Evolutionary conservation across 2,797 vertebrate genomes (phyloP).

Genomic region (Tolypeutes matacus): DNA sequence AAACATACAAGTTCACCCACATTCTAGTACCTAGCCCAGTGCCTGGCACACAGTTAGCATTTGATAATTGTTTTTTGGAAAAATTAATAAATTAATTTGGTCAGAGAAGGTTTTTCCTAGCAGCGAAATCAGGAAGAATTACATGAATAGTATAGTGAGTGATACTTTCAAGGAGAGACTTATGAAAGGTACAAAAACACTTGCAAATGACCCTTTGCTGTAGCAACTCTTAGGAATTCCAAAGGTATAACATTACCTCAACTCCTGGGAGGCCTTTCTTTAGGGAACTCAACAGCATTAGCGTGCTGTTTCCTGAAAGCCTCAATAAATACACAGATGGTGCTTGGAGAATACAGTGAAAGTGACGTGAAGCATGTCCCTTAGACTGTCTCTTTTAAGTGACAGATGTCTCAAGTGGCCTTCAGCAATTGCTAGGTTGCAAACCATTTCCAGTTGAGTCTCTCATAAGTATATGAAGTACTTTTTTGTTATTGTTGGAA

Average conservation of each 20-base stretch:
- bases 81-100: slow-evolving; percentile 9
- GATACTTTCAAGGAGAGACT: slow-evolving; percentile 14
- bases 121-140: slow-evolving; percentile 46
- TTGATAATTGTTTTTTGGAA: not conserved
- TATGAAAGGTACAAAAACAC: slow-evolving; percentile 39
- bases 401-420: slow-evolving; percentile 68
- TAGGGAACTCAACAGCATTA: not conserved
- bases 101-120: slow-evolving; percentile 25
- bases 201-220: not conserved
- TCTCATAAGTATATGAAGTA: slow-evolving; percentile 1
- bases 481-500: not conserved
- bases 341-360: slow-evolving; percentile 3
- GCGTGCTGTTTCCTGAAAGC: not conserved
- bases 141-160: slow-evolving; percentile 3
- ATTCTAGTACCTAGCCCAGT: not conserved
- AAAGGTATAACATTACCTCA: not conserved
- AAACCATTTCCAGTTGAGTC: slow-evolving; percentile 23
- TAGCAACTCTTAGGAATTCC: not conserved
- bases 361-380: not conserved
- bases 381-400: slow-evolving; percentile 63
- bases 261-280: slow-evolving; percentile 19
- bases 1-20: not conserved
- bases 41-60: not conserved
- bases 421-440: slow-evolving; percentile 47
- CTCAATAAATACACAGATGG: slow-evolving; percentile 24